Evolutionary conservation across 2,888 invertebrate genomes (phyloP).

Genomic region (Anagyrus pseudococci): DNA sequence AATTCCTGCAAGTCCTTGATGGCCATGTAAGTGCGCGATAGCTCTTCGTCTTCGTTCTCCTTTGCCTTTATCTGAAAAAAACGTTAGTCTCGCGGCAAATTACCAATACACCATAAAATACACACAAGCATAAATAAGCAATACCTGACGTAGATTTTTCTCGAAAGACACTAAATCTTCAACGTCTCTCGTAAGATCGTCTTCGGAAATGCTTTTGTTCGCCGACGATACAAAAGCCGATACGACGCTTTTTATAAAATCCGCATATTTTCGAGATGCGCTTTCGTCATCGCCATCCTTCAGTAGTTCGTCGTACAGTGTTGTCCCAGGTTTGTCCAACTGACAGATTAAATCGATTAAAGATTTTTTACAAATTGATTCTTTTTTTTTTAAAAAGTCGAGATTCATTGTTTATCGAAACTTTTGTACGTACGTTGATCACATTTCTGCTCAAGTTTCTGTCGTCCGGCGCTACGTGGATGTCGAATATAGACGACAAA

Average conservation of each 20-base stretch:
- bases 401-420: no score
- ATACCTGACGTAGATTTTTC: constrained; percentile 7
- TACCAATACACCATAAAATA: no score
- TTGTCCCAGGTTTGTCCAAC: constrained; percentile 9
- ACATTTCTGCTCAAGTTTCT: constrained; percentile 3
- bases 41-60: constrained; percentile 9
- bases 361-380: background rate
- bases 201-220: constrained; percentile 1
- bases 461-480: constrained; percentile 1
- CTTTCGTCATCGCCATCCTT: background rate
- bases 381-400: no score
- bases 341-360: no score
- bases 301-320: constrained; percentile 3
- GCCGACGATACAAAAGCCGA: background rate
- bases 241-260: constrained; percentile 13
- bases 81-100: no score
- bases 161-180: constrained; percentile 14
- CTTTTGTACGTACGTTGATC: background rate
- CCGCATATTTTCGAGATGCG: background rate
- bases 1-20: constrained; percentile 17
- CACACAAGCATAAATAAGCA: no score
- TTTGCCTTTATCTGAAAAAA: background rate
- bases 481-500: constrained; percentile 11
- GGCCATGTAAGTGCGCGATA: constrained; percentile 1
- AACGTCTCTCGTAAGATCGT: constrained; percentile 5